Percentiles rank a stretch among this genome's conserved stretches.
phyloP scores from a whole-genome alignment of 2,888 invertebrate species.

The Suillia variegata region DNA sequence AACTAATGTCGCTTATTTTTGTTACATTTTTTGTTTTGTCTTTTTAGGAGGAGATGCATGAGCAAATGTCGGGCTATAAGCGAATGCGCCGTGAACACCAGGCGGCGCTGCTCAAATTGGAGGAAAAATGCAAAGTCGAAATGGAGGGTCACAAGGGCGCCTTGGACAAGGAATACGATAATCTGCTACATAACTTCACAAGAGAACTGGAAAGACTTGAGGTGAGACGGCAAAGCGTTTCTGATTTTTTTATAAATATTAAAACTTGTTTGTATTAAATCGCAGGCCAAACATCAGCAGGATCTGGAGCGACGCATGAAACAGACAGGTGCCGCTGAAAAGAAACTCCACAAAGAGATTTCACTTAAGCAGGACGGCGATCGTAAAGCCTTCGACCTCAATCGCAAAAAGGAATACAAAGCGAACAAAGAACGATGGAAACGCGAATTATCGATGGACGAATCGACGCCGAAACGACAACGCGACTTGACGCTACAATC shows the following conservation, averaged over 20 bases:
- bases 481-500: conserved; percentile 87
- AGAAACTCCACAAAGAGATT: conserved; percentile 92
- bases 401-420: conserved; percentile 96
- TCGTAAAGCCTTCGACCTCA: conserved; percentile 86
- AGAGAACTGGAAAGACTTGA: conserved; percentile 90
- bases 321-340: conserved; percentile 86
- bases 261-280: too few relatives aligned
- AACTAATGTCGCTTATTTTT: too few relatives aligned
- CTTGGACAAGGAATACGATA: conserved; percentile 96
- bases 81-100: conserved; percentile 97
- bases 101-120: conserved; percentile 89
- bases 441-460: conserved; percentile 88
- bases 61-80: conserved; percentile 99
- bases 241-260: too few relatives aligned
- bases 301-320: conserved; percentile 82
- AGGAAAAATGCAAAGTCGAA: conserved; percentile 94
- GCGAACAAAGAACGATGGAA: conserved; percentile 97
- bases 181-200: conserved; percentile 86
- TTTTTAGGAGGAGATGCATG: conserved; percentile 88
- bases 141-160: conserved; percentile 95
- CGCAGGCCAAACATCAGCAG: conserved; percentile 72
- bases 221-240: conserved; percentile 59
- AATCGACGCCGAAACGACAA: conserved; percentile 89
- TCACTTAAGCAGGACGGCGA: conserved; percentile 87
- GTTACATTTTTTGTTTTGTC: not conserved